Evolutionary conservation across 2,797 vertebrate species (phyloP), one percentile per base, ranked within the genome.

Genomic region (Tympanoctomys barrerae): DNA sequence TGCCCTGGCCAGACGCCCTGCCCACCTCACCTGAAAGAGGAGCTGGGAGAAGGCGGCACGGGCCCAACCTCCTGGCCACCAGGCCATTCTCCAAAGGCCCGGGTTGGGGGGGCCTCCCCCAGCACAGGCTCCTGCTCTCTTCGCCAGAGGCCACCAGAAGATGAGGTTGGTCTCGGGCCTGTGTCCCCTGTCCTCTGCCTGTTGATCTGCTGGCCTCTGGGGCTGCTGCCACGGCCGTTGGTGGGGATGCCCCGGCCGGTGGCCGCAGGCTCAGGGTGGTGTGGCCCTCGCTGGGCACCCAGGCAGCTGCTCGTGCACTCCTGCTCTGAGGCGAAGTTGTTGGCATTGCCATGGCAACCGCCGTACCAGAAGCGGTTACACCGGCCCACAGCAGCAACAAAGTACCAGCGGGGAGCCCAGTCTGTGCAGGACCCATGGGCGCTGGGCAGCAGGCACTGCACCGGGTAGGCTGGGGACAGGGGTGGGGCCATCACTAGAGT

Each of bases 321-420:
- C 5, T 98, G 98, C 93, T 98, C 98, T 0, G 99, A 99, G 90
- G 97, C 90, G 86, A 99, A 99, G 98, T 99, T 99, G 98, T 99
- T 99, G 97, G 96, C 98, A 82, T 99, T 99, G 94, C 99, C 99
- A 0, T 99, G 98, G 97, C 99, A 99, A 85, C 99, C 98, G 0
- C 99, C 99, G 0, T 99, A 99, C 99, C 99, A 99, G 98, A 99
- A 99, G 33, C 99, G 99, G 95, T 98, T 98, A 79, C 99, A 99
- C 94, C 96, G 98, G 73, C 98, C 99, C 71, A 99, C 98, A 0
- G 99, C 96, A 22, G 98, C 39, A 33, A 99, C 97, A 0, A 98
- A 99, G 98, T 99, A 99, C 99, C 99, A 99, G 79, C 98, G 99
- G 1, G 99, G 97, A 0, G 98, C 98, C 99, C 99, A 99, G 96